Evolutionary conservation across 2,888 invertebrate genomes (phyloP).

Genomic region (Ectropis crepuscularia): DNA sequence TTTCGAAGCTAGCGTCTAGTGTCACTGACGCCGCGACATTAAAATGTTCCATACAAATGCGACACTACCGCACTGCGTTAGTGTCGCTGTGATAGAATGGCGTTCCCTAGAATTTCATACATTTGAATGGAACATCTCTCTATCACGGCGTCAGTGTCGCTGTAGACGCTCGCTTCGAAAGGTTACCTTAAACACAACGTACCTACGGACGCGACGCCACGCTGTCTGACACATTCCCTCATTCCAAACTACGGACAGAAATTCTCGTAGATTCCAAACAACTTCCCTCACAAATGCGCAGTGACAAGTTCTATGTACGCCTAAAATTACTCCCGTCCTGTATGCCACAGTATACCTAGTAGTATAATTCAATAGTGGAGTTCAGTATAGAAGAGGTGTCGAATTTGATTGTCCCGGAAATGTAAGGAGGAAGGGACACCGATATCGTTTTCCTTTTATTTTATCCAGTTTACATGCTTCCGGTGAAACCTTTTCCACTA

Average conservation of each 20-base stretch:
- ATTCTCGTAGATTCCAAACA: constrained; percentile 8
- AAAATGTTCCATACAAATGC: no score
- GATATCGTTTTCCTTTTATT: constrained; percentile 16
- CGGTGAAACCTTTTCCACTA: constrained; percentile 8
- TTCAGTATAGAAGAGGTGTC: constrained; percentile 14
- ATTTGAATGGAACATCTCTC: no score
- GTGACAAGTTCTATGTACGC: not conserved
- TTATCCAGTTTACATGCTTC: constrained; percentile 1
- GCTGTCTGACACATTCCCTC: constrained; percentile 22
- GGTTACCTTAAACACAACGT: not conserved
- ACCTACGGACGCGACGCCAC: constrained; percentile 23
- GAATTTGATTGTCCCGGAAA: constrained; percentile 16
- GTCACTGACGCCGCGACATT: no score
- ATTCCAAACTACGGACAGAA: constrained; percentile 10
- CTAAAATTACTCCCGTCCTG: not conserved
- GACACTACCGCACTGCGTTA: no score
- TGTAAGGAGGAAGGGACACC: not conserved
- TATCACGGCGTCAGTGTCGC: no score
- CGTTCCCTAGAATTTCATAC: no score
- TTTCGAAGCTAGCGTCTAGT: no score
- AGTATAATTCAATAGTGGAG: constrained; percentile 1
- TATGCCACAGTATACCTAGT: not conserved
- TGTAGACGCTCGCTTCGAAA: no score
- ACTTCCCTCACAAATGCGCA: constrained; percentile 12
- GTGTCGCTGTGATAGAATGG: no score